Evolutionary conservation across 2,888 invertebrate genomes (phyloP), one percentile per base, ranked within the genome.

Genomic region (Dichetophora obliterata): DNA sequence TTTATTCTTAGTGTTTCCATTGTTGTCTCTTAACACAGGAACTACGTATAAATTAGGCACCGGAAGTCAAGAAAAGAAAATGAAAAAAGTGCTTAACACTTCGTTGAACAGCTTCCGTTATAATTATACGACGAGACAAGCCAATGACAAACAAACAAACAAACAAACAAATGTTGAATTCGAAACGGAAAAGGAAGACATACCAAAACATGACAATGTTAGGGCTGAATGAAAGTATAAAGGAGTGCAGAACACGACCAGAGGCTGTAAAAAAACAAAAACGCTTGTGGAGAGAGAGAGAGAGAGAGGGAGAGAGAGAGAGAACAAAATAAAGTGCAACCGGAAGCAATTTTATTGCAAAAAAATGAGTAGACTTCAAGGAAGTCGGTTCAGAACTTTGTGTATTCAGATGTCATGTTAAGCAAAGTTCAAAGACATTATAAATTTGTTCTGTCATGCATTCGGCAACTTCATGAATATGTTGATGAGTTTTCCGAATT

Each of bases 121-220:
- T 84, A 86, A 85, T 86, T 86, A 85, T 83, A 82, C 81, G 82
- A 85, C 84, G 83, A 83, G 82, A 83, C 85, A 80, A 78, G 80
- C 81, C 80, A 82, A 84, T 82, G 82, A 81, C 82, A 81, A 81
- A 82, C 82, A 84, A 81, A 82, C 82, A 84, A 84, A n/a, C n/a
- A n/a, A 81, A 82, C 82, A 84, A 81, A 82, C 82, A 84, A 84
- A 84, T 65, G 48, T n/a, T 22, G 70, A 52, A 52, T 22, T 22
- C 27, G 31, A 63, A 63, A 31, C 63, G 63, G 63, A 63, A 63
- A 6, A 63, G 31, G 34, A 63, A 63, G 63, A 63, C 31, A 31
- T 31, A 63, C 63, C 31, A 19, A 22, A 54, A 22, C 54, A 54
- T 63, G 63, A n/a, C 34, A 27, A 16, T n/a, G 27, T 22, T 16